These are phyloP conservation scores for Imbricaverruca yamaguchii DNA, from an alignment of 2,888 invertebrate genomes.

Conservation along the genomic window DNA sequence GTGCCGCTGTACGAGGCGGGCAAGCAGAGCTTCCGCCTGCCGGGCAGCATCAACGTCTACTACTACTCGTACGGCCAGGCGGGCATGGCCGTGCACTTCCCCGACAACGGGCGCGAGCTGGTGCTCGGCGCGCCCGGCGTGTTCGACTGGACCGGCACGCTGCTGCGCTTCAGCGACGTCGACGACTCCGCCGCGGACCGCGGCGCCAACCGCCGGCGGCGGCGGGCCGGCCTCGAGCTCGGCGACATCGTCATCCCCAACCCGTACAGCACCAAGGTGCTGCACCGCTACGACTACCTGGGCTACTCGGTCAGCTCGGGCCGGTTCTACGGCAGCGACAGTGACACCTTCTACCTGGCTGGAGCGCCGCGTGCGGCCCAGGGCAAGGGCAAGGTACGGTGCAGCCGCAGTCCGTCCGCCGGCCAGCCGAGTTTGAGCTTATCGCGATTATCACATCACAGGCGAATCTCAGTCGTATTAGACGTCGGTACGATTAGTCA, in stretches of 20 bases:
- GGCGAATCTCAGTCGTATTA: too few species aligned
- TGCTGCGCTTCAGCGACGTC: conserved; percentile 31
- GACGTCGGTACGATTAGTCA: too few species aligned
- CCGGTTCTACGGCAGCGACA: conserved; percentile 37
- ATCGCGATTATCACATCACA: too few species aligned
- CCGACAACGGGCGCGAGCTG: conserved; percentile 39
- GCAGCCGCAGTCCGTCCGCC: not conserved
- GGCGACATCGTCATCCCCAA: conserved; percentile 12
- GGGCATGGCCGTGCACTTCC: conserved; percentile 37
- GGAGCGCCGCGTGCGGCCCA: conserved; percentile 49
- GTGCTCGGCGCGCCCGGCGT: conserved; percentile 56
- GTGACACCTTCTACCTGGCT: conserved; percentile 44
- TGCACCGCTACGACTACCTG: conserved; percentile 34
- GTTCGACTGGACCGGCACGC: conserved; percentile 52
- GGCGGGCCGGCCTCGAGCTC: not conserved
- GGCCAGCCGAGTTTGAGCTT: too few species aligned
- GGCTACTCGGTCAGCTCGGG: conserved; percentile 42
- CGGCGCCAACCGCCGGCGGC: not conserved
- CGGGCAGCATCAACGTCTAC: conserved; percentile 35
- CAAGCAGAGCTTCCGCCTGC: conserved; percentile 15
- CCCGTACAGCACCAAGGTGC: not conserved
- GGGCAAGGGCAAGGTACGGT: conserved; percentile 37
- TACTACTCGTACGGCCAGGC: conserved; percentile 39
- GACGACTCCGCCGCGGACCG: conserved; percentile 11
- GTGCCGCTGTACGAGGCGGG: conserved; percentile 23